Conservation (phyloP, 2,797 vertebrate species). For the Limosa lapponica region DNA sequence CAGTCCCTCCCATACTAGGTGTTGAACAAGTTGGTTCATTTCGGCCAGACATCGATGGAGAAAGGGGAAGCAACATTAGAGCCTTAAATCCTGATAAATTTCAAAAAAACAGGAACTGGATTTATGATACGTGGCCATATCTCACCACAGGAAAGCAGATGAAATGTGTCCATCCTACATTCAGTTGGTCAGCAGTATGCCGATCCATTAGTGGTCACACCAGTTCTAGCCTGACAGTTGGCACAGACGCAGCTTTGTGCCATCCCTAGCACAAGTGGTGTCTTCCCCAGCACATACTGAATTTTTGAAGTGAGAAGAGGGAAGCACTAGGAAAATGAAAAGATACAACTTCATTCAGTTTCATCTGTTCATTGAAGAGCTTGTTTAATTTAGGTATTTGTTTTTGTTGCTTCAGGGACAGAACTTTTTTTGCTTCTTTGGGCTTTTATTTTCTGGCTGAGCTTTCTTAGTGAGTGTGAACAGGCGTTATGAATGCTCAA, state of each 20-base stretch:
- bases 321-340: background rate
- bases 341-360: background rate
- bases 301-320: background rate
- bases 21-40: background rate
- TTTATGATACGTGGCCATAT: background rate
- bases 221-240: fast-evolving
- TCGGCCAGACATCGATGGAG: background rate
- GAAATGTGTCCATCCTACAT: background rate
- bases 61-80: background rate
- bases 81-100: background rate
- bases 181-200: background rate
- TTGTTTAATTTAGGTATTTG: background rate
- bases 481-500: background rate
- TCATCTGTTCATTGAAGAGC: background rate
- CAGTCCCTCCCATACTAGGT: background rate
- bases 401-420: background rate
- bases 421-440: background rate
- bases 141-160: background rate
- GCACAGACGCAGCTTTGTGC: fast-evolving
- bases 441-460: background rate
- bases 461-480: background rate
- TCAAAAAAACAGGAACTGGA: background rate
- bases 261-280: fast-evolving
- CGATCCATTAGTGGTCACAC: background rate
- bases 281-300: background rate